Evolutionary conservation across 2,888 invertebrate species (phyloP).

Genomic region (Orchesellides sinensis): DNA sequence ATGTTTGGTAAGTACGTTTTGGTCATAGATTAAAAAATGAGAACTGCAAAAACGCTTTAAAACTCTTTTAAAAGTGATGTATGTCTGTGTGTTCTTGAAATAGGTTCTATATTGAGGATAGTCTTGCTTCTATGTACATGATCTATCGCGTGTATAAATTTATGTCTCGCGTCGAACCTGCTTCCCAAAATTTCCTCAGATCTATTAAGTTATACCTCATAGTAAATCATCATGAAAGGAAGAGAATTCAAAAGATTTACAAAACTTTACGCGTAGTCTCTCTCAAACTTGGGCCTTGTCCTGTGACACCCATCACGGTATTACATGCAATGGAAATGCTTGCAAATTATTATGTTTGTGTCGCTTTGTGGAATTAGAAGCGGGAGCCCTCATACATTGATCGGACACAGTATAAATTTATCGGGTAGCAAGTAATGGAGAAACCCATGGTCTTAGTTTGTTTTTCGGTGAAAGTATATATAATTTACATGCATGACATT

Average conservation of each 20-base stretch:
- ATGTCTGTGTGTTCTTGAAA: too few species aligned
- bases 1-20: slow-evolving; percentile 50
- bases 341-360: slow-evolving; percentile 48
- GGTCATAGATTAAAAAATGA: too few species aligned
- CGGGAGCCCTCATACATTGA: too few species aligned
- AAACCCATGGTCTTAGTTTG: too few species aligned
- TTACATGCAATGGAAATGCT: slow-evolving; percentile 43
- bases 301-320: slow-evolving; percentile 35
- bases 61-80: too few species aligned
- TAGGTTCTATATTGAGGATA: slow-evolving; percentile 45
- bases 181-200: neutral
- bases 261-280: slow-evolving; percentile 25
- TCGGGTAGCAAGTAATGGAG: too few species aligned
- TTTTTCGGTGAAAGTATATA: too few species aligned
- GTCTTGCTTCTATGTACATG: slow-evolving; percentile 27
- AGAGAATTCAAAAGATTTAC: neutral
- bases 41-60: too few species aligned
- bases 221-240: neutral
- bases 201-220: neutral
- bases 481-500: too few species aligned
- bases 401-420: too few species aligned
- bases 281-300: slow-evolving; percentile 42
- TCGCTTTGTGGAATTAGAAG: slow-evolving; percentile 44
- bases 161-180: neutral
- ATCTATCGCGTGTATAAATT: slow-evolving; percentile 29